These are phyloP conservation scores for Parotocinclus haroldoi DNA, from an alignment of 2,797 vertebrate species.

Conservation along the genomic window DNA sequence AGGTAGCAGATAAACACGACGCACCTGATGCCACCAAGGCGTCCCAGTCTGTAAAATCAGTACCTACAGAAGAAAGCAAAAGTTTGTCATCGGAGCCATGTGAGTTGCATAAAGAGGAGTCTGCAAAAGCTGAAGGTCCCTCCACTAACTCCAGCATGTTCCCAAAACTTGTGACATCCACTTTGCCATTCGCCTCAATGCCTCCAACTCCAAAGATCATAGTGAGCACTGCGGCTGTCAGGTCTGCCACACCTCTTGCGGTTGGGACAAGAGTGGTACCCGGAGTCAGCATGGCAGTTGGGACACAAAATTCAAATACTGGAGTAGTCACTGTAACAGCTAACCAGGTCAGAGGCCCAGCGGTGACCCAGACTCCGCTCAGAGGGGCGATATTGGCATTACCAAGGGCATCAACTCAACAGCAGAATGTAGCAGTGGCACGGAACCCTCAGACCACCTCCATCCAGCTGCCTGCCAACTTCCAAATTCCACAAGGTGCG, in stretches of 20 bases:
- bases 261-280: constrained; percentile 33
- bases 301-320: constrained; percentile 14
- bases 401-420: constrained; percentile 54
- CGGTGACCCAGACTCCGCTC: constrained; percentile 46
- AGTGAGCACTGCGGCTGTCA: constrained; percentile 24
- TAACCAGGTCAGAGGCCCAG: constrained; percentile 39
- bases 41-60: constrained; percentile 1
- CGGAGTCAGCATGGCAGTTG: not conserved
- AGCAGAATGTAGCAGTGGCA: constrained; percentile 46
- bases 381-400: constrained; percentile 62
- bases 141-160: constrained; percentile 1
- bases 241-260: constrained; percentile 25
- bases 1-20: constrained; percentile 7
- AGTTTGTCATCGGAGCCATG: not conserved
- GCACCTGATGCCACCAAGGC: not conserved
- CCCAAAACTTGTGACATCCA: not conserved
- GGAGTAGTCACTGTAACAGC: constrained; percentile 36
- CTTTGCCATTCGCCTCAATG: constrained; percentile 11
- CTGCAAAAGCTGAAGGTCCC: not conserved
- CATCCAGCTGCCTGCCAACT: constrained; percentile 65
- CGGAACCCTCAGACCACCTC: constrained; percentile 46
- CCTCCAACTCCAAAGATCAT: constrained; percentile 21
- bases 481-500: constrained; percentile 71
- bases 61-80: constrained; percentile 12
- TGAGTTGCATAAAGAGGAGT: not conserved